Conservation (phyloP, 2,113 vertebrate genomes). For the Aspiorhynchus laticeps region DNA sequence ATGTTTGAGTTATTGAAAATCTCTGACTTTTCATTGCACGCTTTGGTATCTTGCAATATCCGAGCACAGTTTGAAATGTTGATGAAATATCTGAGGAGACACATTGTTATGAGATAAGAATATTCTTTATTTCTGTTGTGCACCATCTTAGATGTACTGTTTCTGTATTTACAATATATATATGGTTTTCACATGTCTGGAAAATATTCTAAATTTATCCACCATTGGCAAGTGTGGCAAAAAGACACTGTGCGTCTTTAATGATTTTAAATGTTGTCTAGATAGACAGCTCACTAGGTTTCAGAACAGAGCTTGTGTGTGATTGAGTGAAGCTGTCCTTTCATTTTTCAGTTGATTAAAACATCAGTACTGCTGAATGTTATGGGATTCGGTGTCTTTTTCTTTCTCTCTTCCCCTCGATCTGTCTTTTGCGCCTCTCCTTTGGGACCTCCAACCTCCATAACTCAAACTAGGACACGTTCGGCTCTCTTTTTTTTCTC, state of each 20-base stretch:
- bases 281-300: neutral
- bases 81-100: neutral
- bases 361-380: constrained; percentile 49
- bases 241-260: neutral
- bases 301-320: neutral
- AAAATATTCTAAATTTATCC: neutral
- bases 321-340: constrained; percentile 44
- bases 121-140: neutral
- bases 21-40: neutral
- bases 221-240: neutral
- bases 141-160: neutral
- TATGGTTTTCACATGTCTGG: neutral
- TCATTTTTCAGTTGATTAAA: constrained; percentile 22
- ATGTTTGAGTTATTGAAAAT: neutral
- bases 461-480: constrained; percentile 67
- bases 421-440: constrained; percentile 40
- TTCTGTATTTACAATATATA: neutral
- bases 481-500: constrained; percentile 49
- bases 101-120: neutral
- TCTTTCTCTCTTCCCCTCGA: neutral
- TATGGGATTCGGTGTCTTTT: constrained; percentile 41
- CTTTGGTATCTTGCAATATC: neutral
- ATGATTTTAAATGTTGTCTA: neutral
- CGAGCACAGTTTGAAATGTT: neutral
- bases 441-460: constrained; percentile 53